Conservation (phyloP, 2,888 invertebrate genomes). For the Periphyllus acericola region DNA sequence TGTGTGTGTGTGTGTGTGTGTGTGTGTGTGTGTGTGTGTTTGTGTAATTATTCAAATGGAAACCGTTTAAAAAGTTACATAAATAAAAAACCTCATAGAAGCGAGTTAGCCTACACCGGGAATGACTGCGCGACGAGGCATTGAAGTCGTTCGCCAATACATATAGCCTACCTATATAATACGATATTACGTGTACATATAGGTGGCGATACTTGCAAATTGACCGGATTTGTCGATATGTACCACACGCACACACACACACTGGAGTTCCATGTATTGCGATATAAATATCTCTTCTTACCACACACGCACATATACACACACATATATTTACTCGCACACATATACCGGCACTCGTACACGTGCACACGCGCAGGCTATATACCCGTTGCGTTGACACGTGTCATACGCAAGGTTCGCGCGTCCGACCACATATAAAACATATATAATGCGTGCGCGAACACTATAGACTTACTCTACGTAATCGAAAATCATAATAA, state of each 20-base stretch:
- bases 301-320: neutral
- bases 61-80: no score
- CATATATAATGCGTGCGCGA: neutral
- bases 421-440: neutral
- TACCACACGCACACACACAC: neutral
- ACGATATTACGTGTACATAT: neutral
- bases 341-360: neutral
- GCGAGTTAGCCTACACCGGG: no score
- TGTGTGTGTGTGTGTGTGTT: no score
- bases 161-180: neutral
- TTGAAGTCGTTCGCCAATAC: neutral
- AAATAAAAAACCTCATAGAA: no score
- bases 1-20: no score
- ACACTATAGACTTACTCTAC: neutral
- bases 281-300: neutral
- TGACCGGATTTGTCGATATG: neutral
- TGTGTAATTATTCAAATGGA: no score
- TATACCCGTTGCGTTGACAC: neutral
- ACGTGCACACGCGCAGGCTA: neutral
- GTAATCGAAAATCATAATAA: neutral
- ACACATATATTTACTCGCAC: no score
- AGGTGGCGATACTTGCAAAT: neutral
- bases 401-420: neutral
- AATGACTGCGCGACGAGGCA: neutral
- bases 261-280: neutral